Evolutionary conservation across 1,140 invertebrate genomes (phyloP).

Genomic region (Drosophila aff.): DNA sequence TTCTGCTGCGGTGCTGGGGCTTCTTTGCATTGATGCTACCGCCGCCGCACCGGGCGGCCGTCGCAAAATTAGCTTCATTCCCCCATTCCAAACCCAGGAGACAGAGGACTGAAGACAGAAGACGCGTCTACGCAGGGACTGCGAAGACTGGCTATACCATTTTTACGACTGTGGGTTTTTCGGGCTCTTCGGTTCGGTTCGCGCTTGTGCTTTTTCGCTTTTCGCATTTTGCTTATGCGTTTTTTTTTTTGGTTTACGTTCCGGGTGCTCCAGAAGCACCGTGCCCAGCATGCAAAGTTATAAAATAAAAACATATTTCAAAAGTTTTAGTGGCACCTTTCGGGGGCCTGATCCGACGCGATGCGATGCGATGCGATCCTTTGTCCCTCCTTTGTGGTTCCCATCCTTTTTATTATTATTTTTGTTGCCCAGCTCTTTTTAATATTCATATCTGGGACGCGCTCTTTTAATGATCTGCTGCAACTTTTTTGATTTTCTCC

Average conservation of each 20-base stretch:
- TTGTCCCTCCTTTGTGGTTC: constrained; percentile 25
- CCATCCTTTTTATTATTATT: constrained; percentile 19
- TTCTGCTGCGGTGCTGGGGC: constrained; percentile 24
- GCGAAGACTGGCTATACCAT: constrained; percentile 16
- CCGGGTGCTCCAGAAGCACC: constrained; percentile 77
- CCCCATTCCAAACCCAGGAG: neutral
- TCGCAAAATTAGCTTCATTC: constrained; percentile 71
- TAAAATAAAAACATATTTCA: constrained; percentile 84
- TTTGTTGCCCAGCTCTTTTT: constrained; percentile 28
- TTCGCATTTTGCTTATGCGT: neutral
- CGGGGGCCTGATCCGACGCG: constrained; percentile 7
- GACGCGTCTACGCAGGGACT: constrained; percentile 20
- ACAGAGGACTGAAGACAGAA: constrained; percentile 12
- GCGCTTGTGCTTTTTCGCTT: neutral
- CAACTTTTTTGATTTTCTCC: constrained; percentile 56
- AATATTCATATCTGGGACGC: constrained; percentile 63
- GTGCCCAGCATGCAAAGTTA: constrained; percentile 81
- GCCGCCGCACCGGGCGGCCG: constrained; percentile 75
- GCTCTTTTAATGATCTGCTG: constrained; percentile 64
- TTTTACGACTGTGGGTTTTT: constrained; percentile 64
- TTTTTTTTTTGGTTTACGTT: constrained; percentile 23
- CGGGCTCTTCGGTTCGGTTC: constrained; percentile 14
- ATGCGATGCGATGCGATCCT: constrained; percentile 8
- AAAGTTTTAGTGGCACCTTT: constrained; percentile 84
- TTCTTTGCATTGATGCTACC: constrained; percentile 69